phyloP scores from a whole-genome alignment of 2,113 vertebrate genomes.

The Dasyurus viverrinus region DNA sequence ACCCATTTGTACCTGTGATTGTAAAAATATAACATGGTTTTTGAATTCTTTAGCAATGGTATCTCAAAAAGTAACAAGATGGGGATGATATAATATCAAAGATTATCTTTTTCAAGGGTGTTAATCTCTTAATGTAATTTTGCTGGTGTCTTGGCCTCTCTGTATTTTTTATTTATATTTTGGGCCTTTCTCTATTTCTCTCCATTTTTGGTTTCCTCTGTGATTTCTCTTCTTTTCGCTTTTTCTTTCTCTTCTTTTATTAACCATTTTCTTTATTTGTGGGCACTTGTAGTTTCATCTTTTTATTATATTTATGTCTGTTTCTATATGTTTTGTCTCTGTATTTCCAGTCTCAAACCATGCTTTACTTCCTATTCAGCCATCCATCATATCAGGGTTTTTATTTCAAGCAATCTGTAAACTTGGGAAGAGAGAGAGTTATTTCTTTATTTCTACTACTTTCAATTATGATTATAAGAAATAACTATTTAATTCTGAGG shows the following conservation, averaged over 20 bases:
- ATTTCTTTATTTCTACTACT: not conserved
- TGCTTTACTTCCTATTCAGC: not conserved
- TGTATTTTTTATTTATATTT: not conserved
- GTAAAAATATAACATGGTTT: not conserved
- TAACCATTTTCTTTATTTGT: not conserved
- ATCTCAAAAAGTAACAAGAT: not conserved
- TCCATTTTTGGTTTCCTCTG: not conserved
- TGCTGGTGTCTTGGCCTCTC: not conserved
- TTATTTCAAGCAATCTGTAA: not conserved
- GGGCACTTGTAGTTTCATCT: not conserved
- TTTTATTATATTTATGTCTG: not conserved
- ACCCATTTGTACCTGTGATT: not conserved
- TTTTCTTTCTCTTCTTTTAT: not conserved
- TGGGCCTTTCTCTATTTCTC: not conserved
- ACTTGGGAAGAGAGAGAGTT: not conserved
- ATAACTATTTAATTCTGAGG: not conserved
- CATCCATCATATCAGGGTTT: not conserved
- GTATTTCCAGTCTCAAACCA: not conserved
- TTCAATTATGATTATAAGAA: not conserved
- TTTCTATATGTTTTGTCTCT: not conserved
- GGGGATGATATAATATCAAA: not conserved
- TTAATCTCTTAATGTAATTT: not conserved
- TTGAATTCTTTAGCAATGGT: not conserved
- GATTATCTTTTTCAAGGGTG: not conserved
- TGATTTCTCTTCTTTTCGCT: not conserved